Evolutionary conservation across 2,113 vertebrate species (phyloP).

Genomic region (Prietella phreatophila): DNA sequence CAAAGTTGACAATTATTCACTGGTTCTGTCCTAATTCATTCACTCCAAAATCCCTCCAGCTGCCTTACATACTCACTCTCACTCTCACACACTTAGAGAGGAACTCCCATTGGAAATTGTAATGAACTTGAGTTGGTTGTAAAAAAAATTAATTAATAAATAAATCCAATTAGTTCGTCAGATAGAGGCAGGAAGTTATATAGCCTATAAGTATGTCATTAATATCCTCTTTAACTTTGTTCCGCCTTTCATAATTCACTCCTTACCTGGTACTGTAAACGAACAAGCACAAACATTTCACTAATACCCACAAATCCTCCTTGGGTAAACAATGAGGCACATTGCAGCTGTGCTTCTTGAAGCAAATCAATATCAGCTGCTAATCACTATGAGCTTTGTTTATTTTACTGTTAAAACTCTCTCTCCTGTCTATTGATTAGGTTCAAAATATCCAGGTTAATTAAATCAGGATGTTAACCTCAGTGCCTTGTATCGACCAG

Average conservation of each 20-base stretch:
- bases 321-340: background rate
- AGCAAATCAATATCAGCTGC: conserved; percentile 34
- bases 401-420: conserved; percentile 15
- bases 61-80: conserved; percentile 9
- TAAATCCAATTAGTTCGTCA: conserved; percentile 27
- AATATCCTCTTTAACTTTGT: conserved; percentile 5
- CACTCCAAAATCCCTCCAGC: conserved; percentile 13
- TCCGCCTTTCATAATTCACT: background rate
- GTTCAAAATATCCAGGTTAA: conserved; percentile 31
- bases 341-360: background rate
- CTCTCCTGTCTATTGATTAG: conserved; percentile 30
- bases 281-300: conserved; percentile 11
- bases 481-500: conserved; percentile 17
- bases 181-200: background rate
- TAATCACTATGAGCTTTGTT: conserved; percentile 29
- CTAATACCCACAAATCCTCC: conserved; percentile 11
- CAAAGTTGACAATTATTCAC: conserved; percentile 17
- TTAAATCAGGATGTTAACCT: conserved; percentile 46
- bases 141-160: no score
- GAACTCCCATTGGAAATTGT: background rate
- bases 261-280: conserved; percentile 1
- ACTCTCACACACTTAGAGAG: background rate
- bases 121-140: conserved; percentile 35
- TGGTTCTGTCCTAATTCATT: conserved; percentile 29
- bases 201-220: background rate